Evolutionary conservation across 2,888 invertebrate genomes (phyloP).

Genomic region (Crepidodera aurea): DNA sequence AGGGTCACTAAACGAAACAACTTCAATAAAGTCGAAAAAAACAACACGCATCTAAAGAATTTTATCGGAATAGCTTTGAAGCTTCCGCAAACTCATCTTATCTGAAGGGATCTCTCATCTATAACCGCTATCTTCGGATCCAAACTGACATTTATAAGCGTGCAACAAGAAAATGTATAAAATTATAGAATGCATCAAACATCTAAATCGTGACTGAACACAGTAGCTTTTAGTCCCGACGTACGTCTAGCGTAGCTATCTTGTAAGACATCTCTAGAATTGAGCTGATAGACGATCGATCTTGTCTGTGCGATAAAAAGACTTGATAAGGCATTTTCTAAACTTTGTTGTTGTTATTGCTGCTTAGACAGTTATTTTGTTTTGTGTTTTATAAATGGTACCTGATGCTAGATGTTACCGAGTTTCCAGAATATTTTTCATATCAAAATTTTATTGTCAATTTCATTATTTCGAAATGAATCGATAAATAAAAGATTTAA

Average conservation of each 20-base stretch:
- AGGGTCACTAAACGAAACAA: no score
- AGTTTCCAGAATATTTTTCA: not conserved
- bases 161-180: conserved; percentile 19
- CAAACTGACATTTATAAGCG: not conserved
- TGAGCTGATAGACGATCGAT: conserved; percentile 16
- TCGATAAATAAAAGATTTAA: no score
- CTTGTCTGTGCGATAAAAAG: conserved; percentile 13
- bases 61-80: no score
- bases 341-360: no score
- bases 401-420: not conserved
- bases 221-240: conserved; percentile 36
- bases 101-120: no score
- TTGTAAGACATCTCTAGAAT: conserved; percentile 28
- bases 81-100: no score
- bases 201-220: conserved; percentile 36
- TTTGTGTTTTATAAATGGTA: not conserved
- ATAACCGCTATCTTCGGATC: no score
- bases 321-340: conserved; percentile 10
- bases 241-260: conserved; percentile 31
- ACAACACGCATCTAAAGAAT: no score
- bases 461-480: no score
- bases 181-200: conserved; percentile 37
- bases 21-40: no score
- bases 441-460: not conserved
- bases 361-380: not conserved